Base-by-base conservation (phyloP, 1,140 invertebrate genomes). In the Eumeta japonica region DNA sequence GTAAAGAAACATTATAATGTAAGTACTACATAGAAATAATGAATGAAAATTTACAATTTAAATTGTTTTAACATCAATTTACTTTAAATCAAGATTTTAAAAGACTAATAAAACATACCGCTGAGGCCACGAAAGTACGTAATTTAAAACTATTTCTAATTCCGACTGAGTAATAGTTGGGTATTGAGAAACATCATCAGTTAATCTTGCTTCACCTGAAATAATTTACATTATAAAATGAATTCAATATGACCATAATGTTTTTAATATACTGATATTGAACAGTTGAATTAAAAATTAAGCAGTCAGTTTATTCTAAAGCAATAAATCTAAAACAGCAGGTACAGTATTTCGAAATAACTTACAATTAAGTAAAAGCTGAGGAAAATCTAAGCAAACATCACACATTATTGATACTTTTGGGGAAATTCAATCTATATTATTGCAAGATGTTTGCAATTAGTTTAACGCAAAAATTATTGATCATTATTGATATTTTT, bases 321-420 rank as follows among this genome's bases (percentile, higher is more conserved):
- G n/a, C n/a, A n/a, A n/a, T n/a, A n/a, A n/a, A n/a, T n/a, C n/a
- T n/a, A n/a, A n/a, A n/a, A n/a, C n/a, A n/a, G n/a, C n/a, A n/a
- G n/a, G n/a, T n/a, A n/a, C n/a, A n/a, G n/a, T n/a, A n/a, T n/a
- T n/a, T n/a, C n/a, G n/a, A n/a, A n/a, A 67, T 67, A 62, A 79
- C 84, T 86, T 82, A 87, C 85, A 86, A 63, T 84, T 82, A 61
- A 84, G 76, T 73, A 87, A 80, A 75, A 87, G 81, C 74, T 86
- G 83, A 66, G 85, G 79, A 78, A 87, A 87, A 70, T 87, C 84
- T 48, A 82, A 83, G 77, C 85, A 87, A 77, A 85, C 83, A 83
- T 87, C 84, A 80, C 85, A 87, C 85, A 87, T 87, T 76, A 77
- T 79, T 59, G 55, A 56, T 39, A 53, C 53, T 71, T 71, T 67